These are phyloP conservation scores for Alca torda DNA, from an alignment of 2,797 vertebrate genomes.

Conservation along the genomic window DNA sequence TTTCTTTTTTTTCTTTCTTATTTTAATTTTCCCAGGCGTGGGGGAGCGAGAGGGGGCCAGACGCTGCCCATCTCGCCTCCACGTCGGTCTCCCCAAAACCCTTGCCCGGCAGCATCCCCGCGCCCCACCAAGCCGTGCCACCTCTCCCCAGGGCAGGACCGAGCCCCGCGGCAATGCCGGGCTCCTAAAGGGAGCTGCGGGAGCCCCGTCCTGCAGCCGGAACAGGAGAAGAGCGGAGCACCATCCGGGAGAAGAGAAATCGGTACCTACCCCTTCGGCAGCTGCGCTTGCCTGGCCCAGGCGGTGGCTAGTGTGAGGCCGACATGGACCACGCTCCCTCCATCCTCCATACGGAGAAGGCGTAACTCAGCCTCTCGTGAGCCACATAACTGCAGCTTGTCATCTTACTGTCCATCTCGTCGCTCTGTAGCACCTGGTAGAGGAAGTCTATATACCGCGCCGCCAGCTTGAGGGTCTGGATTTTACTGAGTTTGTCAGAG, in stretches of 20 bases:
- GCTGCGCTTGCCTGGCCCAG: background rate
- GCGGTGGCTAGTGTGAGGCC: constrained; percentile 89
- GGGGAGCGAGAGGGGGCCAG: background rate
- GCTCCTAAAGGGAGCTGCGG: fast-evolving
- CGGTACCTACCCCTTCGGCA: constrained; percentile 49
- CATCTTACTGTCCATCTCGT: constrained; percentile 98
- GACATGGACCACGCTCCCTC: constrained; percentile 99
- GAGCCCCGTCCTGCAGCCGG: background rate
- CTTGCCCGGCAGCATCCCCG: background rate
- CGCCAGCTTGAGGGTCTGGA: constrained; percentile 98
- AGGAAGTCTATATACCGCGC: constrained; percentile 98
- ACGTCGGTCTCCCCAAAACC: background rate
- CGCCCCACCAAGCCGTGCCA: background rate
- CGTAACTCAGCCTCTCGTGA: constrained; percentile 97
- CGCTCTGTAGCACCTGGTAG: constrained; percentile 97
- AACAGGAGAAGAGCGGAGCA: background rate
- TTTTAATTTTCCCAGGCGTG: fast-evolving
- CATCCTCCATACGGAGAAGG: constrained; percentile 99
- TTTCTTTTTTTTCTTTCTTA: background rate
- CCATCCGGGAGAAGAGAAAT: background rate
- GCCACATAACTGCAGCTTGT: constrained; percentile 98
- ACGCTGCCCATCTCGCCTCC: background rate
- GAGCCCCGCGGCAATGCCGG: fast-evolving
- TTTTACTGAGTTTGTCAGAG: constrained; percentile 98
- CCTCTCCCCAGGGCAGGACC: background rate